Percentiles rank a stretch among this genome's conserved stretches.
Conservation (phyloP, 2,113 vertebrate genomes). For the Xenotilapia longispinis region DNA sequence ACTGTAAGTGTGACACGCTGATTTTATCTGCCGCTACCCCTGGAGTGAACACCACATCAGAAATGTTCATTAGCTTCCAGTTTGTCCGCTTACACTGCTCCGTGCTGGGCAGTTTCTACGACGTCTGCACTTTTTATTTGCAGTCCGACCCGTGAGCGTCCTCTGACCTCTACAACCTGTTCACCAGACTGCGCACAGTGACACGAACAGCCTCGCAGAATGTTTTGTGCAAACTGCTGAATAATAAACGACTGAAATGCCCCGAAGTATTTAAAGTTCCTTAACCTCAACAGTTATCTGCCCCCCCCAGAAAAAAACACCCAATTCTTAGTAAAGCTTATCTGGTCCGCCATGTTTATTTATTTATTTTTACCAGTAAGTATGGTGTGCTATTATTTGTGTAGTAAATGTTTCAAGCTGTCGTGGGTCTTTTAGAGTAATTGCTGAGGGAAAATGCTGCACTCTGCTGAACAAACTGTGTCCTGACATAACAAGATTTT, state of each 20-base stretch:
- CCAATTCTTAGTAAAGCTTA: neutral
- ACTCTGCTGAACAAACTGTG: neutral
- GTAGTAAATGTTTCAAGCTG: neutral
- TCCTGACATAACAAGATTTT: neutral
- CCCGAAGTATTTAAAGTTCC: neutral
- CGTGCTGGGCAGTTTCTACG: neutral
- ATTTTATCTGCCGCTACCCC: neutral
- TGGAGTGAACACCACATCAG: neutral
- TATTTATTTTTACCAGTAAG: neutral
- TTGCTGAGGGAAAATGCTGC: neutral
- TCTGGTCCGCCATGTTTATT: neutral
- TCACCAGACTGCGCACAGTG: neutral
- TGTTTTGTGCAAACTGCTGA: neutral
- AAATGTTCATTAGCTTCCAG: neutral
- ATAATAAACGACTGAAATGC: neutral
- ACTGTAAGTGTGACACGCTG: constrained; percentile 37
- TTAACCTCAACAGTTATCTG: neutral
- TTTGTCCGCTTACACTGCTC: neutral
- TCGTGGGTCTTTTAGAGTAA: neutral
- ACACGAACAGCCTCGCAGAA: neutral
- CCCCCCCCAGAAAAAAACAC: neutral
- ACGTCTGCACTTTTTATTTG: neutral
- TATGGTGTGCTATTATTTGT: neutral
- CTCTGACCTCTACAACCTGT: neutral
- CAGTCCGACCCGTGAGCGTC: neutral